A percentile compares a stretch with the other conserved stretches of the same genome.
Conservation (phyloP, 2,113 vertebrate species). For the Rissa tridactyla region DNA sequence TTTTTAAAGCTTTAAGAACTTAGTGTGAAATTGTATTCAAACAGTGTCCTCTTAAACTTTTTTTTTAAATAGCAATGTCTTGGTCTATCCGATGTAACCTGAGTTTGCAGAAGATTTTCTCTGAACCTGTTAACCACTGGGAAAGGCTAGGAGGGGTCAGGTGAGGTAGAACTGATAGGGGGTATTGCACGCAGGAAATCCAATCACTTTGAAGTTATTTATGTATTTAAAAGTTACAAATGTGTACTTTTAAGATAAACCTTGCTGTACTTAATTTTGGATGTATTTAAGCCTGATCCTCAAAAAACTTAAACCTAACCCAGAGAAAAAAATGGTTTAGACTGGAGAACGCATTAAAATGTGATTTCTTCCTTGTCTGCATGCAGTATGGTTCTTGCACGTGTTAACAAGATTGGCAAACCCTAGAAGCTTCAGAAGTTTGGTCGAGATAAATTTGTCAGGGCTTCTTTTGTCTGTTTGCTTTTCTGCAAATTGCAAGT, state of each 20-base stretch:
- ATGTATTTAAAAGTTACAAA: background rate
- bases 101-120: slow-evolving; percentile 5
- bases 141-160: background rate
- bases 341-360: slow-evolving; percentile 7
- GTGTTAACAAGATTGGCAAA: slow-evolving; percentile 28
- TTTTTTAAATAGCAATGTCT: background rate
- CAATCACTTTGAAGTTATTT: slow-evolving; percentile 42
- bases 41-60: background rate
- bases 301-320: slow-evolving; percentile 9
- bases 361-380: background rate
- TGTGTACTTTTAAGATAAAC: slow-evolving; percentile 50
- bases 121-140: background rate
- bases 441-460: slow-evolving; percentile 45
- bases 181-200: background rate
- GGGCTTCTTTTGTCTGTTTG: slow-evolving; percentile 16
- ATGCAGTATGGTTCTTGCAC: background rate
- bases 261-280: background rate
- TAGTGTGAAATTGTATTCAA: background rate
- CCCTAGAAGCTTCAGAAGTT: slow-evolving; percentile 43
- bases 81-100: background rate
- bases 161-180: slow-evolving; percentile 11
- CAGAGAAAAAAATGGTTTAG: background rate
- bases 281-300: slow-evolving; percentile 9
- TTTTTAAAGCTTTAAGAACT: slow-evolving; percentile 12
- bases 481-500: background rate